Base-by-base conservation (phyloP, 2,888 invertebrate species). In the Tenthredo amoena region DNA sequence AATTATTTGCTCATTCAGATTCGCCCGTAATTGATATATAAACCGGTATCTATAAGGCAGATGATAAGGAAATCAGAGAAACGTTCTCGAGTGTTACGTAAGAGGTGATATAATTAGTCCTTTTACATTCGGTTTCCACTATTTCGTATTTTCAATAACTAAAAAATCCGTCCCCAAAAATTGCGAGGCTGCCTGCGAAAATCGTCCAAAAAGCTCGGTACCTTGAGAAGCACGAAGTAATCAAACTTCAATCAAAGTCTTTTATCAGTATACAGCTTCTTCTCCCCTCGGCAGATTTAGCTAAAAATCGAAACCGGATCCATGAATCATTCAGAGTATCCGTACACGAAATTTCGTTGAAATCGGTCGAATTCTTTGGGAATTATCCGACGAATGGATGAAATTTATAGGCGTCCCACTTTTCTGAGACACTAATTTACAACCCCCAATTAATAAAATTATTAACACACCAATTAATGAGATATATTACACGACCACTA, bases 1-100 rank as follows among this genome's bases (percentile, higher is more conserved):
- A 68, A 81, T 81, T 81, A 81, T 81, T 37, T 68, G 68, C 68
- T 31, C 7, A 68, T 74, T 74, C 77, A n/a, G 26, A 77, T 77
- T 77, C n/a, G 31, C n/a, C 12, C 77, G 77, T 55, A 77, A 74
- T 74, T 74, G 43, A 74, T 40, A 21, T 21, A 7, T 74, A 43
- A 74, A 43, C 74, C 74, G 74, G 74, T 74, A 74, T 62, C 6
- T 43, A n/a, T 18, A n/a, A 74, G 21, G 43, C 43, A 74, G 43
- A 74, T 74, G 21, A 74, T 74, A 43, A 43, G 26, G 12, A 74
- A 26, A n/a, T 74, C 18, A 74, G 4, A 43, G 40, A 74, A 74
- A 74, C 26, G 9, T 74, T 68, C 15, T 15, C 31, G 18, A 34
- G 68, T 68, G 68, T 68, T 68, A 18, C 34, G 6, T 34, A 68